phyloP scores from a whole-genome alignment of 2,888 invertebrate genomes.

The Pasiphila rectangulata region DNA sequence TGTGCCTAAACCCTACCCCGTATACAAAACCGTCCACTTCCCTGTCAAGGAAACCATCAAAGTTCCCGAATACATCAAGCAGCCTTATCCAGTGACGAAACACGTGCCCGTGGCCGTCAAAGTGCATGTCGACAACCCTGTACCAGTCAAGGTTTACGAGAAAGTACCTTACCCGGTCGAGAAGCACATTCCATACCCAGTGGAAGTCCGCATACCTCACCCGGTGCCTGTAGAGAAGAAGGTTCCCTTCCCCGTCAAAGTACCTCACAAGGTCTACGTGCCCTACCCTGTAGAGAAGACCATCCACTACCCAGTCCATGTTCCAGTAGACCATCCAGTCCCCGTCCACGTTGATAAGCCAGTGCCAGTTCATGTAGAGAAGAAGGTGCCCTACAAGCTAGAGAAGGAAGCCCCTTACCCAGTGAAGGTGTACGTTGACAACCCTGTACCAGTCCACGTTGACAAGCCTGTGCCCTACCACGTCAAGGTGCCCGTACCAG shows the following conservation, averaged over 20 bases:
- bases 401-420: constrained; percentile 86
- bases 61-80: constrained; percentile 84
- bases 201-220: constrained; percentile 85
- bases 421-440: constrained; percentile 84
- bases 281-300: constrained; percentile 88
- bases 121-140: constrained; percentile 84
- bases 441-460: constrained; percentile 87
- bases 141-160: constrained; percentile 82
- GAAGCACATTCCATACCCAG: constrained; percentile 84
- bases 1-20: constrained; percentile 85
- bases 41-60: constrained; percentile 84
- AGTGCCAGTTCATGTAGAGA: constrained; percentile 86
- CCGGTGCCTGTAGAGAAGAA: constrained; percentile 88
- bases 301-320: constrained; percentile 86
- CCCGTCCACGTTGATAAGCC: constrained; percentile 85
- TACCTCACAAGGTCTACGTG: constrained; percentile 86
- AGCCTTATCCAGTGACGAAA: constrained; percentile 85
- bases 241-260: constrained; percentile 83
- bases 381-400: constrained; percentile 87
- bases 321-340: constrained; percentile 85
- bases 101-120: constrained; percentile 84
- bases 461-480: constrained; percentile 89
- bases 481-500: constrained; percentile 87
- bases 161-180: constrained; percentile 87
- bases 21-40: constrained; percentile 84